These are phyloP conservation scores for Hylaea fasciaria DNA, from an alignment of 2,888 invertebrate species.

Conservation along the genomic window DNA sequence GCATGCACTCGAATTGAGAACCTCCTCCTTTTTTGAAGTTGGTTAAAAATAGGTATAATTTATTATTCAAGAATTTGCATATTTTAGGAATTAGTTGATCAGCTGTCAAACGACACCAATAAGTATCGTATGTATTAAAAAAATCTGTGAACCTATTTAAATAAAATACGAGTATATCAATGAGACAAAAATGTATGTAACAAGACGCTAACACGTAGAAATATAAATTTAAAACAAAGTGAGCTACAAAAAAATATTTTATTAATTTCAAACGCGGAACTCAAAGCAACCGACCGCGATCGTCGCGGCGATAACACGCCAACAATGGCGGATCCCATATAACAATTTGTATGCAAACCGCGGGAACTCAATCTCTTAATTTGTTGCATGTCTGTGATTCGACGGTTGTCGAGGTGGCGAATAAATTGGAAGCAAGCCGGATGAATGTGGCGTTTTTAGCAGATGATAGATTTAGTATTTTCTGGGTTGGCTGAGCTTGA, in stretches of 20 bases:
- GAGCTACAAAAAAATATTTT: slow-evolving; percentile 38
- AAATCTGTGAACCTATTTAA: too few species aligned
- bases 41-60: too few species aligned
- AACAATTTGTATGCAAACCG: slow-evolving; percentile 78
- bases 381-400: slow-evolving; percentile 66
- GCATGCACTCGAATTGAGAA: too few species aligned
- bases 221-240: slow-evolving; percentile 23
- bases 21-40: too few species aligned
- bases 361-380: slow-evolving; percentile 74
- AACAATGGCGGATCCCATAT: slow-evolving; percentile 72
- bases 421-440: slow-evolving; percentile 10
- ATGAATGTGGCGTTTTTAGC: slow-evolving; percentile 42
- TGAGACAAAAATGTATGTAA: slow-evolving; percentile 8
- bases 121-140: too few species aligned
- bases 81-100: too few species aligned
- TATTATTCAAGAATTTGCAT: too few species aligned
- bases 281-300: slow-evolving; percentile 44
- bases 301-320: slow-evolving; percentile 41
- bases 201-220: slow-evolving; percentile 3
- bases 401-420: slow-evolving; percentile 47
- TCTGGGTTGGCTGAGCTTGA: too few species aligned
- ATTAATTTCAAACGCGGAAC: slow-evolving; percentile 56
- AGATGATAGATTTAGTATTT: not conserved
- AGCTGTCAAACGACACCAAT: too few species aligned
- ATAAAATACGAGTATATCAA: too few species aligned